Conservation (phyloP, 2,888 invertebrate species). For the Apamea epomidion region DNA sequence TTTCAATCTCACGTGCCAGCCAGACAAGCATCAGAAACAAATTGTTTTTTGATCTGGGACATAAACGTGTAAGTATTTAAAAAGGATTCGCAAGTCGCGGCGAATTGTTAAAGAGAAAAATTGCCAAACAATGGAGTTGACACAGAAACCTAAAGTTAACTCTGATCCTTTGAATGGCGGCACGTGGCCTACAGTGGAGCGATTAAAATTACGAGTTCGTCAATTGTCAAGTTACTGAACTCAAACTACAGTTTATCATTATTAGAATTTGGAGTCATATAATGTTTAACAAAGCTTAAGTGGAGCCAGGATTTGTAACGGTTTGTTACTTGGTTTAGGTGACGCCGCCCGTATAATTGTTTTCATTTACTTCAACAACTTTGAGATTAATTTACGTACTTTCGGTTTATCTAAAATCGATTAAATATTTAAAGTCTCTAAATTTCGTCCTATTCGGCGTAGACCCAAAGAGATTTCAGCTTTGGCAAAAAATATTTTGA, state of each 20-base stretch:
- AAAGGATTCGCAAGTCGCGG: slow-evolving; percentile 72
- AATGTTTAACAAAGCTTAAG: slow-evolving; percentile 32
- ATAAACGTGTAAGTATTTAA: slow-evolving; percentile 82
- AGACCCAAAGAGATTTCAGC: background rate
- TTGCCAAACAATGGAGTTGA: slow-evolving; percentile 80
- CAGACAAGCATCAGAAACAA: slow-evolving; percentile 85
- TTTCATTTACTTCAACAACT: slow-evolving; percentile 38
- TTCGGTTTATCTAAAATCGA: slow-evolving; percentile 22
- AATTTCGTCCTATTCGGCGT: background rate
- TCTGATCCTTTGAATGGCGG: slow-evolving; percentile 66
- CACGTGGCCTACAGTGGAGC: slow-evolving; percentile 34
- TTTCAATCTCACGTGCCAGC: slow-evolving; percentile 82
- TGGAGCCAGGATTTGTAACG: slow-evolving; percentile 19
- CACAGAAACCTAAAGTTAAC: slow-evolving; percentile 78
- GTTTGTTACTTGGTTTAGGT: slow-evolving; percentile 27
- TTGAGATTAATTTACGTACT: slow-evolving; percentile 23
- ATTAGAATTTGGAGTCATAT: slow-evolving; percentile 29
- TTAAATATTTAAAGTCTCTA: background rate
- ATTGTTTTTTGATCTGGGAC: slow-evolving; percentile 86
- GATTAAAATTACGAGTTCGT: slow-evolving; percentile 39
- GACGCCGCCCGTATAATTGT: slow-evolving; percentile 17
- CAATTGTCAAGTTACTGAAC: slow-evolving; percentile 28
- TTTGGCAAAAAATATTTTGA: background rate
- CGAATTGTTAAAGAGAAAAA: slow-evolving; percentile 76
- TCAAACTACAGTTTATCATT: slow-evolving; percentile 39